Evolutionary conservation across 2,113 vertebrate genomes (phyloP).

Genomic region (Channa argus): DNA sequence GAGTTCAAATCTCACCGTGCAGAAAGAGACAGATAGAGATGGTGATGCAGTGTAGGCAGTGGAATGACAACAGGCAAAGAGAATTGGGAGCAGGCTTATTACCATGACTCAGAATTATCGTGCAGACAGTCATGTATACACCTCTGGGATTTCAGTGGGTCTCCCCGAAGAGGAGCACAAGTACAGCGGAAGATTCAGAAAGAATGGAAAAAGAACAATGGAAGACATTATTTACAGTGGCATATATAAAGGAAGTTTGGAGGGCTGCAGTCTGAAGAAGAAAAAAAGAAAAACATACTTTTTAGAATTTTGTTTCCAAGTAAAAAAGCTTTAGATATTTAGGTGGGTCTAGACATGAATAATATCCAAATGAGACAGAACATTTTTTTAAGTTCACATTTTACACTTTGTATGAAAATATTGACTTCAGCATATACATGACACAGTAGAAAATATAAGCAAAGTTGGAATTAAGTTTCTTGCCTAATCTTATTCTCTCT

Average conservation of each 20-base stretch:
- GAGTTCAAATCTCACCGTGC: neutral
- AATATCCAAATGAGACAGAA: conserved; percentile 12
- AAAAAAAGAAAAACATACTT: neutral
- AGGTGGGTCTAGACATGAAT: neutral
- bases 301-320: neutral
- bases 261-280: neutral
- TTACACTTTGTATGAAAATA: conserved; percentile 8
- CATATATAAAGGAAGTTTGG: neutral
- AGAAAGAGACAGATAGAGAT: neutral
- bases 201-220: conserved; percentile 19
- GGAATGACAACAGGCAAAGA: conserved; percentile 31
- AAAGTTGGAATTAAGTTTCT: conserved; percentile 14
- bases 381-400: neutral
- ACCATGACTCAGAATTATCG: conserved; percentile 46
- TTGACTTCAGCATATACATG: neutral
- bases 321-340: neutral
- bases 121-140: conserved; percentile 28
- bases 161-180: conserved; percentile 3
- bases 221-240: neutral
- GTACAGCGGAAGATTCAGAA: neutral
- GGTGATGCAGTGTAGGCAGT: neutral
- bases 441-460: conserved; percentile 15
- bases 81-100: conserved; percentile 25
- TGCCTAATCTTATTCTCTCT: conserved; percentile 20
- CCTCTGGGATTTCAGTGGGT: conserved; percentile 34